Percentiles rank a stretch among this genome's conserved stretches.
Conservation (phyloP, 2,113 vertebrate genomes). For the Hydrolagus affinis region DNA sequence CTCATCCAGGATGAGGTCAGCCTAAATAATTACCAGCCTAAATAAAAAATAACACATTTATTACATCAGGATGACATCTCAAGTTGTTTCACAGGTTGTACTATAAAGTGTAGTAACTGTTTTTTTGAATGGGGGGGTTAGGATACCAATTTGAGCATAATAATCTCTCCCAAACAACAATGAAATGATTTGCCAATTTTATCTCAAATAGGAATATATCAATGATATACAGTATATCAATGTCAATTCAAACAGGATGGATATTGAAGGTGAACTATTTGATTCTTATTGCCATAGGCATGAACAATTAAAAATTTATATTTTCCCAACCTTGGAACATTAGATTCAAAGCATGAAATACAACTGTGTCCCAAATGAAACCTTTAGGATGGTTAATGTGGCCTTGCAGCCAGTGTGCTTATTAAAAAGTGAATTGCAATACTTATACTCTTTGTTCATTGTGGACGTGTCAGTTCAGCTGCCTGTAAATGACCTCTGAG, state of each 20-base stretch:
- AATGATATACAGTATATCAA: no score
- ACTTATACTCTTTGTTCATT: background rate
- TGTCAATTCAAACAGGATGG: background rate
- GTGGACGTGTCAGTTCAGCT: background rate
- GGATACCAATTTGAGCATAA: no score
- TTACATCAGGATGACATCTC: no score
- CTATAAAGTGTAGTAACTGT: no score
- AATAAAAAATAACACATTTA: no score
- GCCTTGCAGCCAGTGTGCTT: background rate
- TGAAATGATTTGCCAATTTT: no score
- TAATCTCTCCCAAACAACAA: no score
- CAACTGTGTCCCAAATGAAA: background rate
- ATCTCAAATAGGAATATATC: no score
- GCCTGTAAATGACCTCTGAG: background rate
- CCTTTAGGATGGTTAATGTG: background rate
- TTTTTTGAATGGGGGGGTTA: no score
- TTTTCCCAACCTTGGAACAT: background rate
- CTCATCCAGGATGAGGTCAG: no score
- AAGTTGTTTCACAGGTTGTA: no score
- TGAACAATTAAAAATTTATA: background rate
- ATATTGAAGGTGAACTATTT: background rate
- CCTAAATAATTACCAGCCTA: no score
- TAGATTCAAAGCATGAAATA: slow-evolving; percentile 4
- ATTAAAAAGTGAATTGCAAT: slow-evolving; percentile 7
- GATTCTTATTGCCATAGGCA: background rate